Percentiles rank a stretch among this genome's conserved stretches.
Evolutionary conservation across 2,797 vertebrate genomes (phyloP).

Genomic region (Poecilia picta): DNA sequence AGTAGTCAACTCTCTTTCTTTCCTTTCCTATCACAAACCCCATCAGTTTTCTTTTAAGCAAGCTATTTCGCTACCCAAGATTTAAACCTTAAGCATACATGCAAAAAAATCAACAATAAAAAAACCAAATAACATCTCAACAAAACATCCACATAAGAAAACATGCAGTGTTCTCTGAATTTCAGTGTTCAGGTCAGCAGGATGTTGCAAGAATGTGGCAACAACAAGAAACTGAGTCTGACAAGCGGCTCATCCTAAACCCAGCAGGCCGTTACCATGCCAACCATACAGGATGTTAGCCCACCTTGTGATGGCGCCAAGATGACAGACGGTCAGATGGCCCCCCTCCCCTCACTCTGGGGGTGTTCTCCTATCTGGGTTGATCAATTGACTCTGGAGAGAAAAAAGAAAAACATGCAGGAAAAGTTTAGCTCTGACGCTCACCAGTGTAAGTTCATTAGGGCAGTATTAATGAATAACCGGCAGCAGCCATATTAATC

Average conservation of each 20-base stretch:
- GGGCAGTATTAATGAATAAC: constrained; percentile 64
- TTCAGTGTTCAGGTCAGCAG: constrained; percentile 60
- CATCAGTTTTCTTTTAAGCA: constrained; percentile 9
- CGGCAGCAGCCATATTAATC: constrained; percentile 68
- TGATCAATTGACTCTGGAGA: constrained; percentile 62
- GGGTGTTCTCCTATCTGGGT: constrained; percentile 54
- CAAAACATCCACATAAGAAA: constrained; percentile 51
- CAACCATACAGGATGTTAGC: constrained; percentile 74
- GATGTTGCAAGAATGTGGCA: constrained; percentile 80
- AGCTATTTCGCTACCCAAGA: constrained; percentile 37
- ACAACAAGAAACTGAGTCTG: constrained; percentile 75
- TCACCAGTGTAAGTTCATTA: constrained; percentile 55
- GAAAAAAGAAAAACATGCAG: constrained; percentile 10
- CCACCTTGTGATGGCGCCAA: constrained; percentile 74
- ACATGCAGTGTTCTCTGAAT: constrained; percentile 36
- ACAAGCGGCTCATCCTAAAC: constrained; percentile 71
- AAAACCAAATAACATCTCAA: constrained; percentile 30
- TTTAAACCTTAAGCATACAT: constrained; percentile 27
- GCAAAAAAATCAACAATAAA: not conserved
- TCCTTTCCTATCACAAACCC: constrained; percentile 5
- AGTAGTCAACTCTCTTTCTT: constrained; percentile 51
- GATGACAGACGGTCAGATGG: constrained; percentile 74
- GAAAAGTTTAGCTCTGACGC: constrained; percentile 53
- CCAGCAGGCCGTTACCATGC: constrained; percentile 77
- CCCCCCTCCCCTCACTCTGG: constrained; percentile 47